Evolutionary conservation across 1,140 invertebrate species (phyloP).

Genomic region (Drosophila erecta): DNA sequence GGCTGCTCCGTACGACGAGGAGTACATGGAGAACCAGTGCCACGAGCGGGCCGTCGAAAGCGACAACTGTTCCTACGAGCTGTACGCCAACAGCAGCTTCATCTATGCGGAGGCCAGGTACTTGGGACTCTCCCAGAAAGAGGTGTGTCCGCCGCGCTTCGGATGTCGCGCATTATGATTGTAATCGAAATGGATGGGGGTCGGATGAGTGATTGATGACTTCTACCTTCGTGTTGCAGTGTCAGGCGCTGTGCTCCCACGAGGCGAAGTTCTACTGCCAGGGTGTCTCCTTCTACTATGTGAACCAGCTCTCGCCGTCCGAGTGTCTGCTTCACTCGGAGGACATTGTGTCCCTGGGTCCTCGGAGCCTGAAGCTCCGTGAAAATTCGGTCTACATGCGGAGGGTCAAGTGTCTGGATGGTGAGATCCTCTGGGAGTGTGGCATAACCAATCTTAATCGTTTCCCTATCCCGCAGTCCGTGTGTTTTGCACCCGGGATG

Average conservation of each 20-base stretch:
- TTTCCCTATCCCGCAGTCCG: slow-evolving; percentile 83
- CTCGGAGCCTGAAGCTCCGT: slow-evolving; percentile 80
- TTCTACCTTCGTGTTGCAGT: slow-evolving; percentile 56
- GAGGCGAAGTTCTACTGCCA: slow-evolving; percentile 81
- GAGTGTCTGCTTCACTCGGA: slow-evolving; percentile 85
- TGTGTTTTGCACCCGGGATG: slow-evolving; percentile 86
- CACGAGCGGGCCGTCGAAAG: slow-evolving; percentile 73
- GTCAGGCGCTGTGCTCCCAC: slow-evolving; percentile 75
- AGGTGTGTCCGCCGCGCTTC: slow-evolving; percentile 70
- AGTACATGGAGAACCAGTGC: slow-evolving; percentile 89
- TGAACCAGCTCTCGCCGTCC: slow-evolving; percentile 60
- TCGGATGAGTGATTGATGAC: slow-evolving; percentile 70
- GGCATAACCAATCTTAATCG: accelerated
- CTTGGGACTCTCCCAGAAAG: slow-evolving; percentile 81
- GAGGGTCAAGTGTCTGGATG: slow-evolving; percentile 85
- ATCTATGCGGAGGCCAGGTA: slow-evolving; percentile 81
- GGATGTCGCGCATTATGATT: slow-evolving; percentile 64
- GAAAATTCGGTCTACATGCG: slow-evolving; percentile 84
- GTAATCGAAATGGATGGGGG: slow-evolving; percentile 54
- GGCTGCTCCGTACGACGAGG: slow-evolving; percentile 87
- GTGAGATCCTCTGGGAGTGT: slow-evolving; percentile 61
- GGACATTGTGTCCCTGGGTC: slow-evolving; percentile 85
- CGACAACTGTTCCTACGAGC: slow-evolving; percentile 80
- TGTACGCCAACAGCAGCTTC: slow-evolving; percentile 83
- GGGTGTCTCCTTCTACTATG: slow-evolving; percentile 73